Evolutionary conservation across 2,888 invertebrate genomes (phyloP).

Genomic region (Scaptomyza polygonia): DNA sequence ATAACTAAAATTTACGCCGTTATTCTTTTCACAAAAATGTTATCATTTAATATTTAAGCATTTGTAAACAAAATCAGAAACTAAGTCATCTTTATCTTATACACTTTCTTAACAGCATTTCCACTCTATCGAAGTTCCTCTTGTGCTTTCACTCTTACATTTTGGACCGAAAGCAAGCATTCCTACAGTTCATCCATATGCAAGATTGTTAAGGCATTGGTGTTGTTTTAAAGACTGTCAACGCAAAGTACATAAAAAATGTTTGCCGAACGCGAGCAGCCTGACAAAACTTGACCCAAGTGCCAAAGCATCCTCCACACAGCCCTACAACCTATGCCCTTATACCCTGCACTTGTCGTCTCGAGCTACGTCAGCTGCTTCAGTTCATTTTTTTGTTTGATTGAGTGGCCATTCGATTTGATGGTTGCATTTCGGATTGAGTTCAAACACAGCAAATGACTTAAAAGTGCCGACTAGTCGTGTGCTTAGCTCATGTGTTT

Average conservation of each 20-base stretch:
- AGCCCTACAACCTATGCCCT: background rate
- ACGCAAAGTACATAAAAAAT: slow-evolving; percentile 25
- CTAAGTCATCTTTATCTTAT: background rate
- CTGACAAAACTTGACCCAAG: slow-evolving; percentile 37
- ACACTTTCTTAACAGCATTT: background rate
- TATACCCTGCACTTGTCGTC: background rate
- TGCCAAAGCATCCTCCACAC: background rate
- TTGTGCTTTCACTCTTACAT: background rate
- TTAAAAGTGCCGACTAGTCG: slow-evolving; percentile 76
- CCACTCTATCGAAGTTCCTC: background rate
- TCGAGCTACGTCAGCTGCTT: slow-evolving; percentile 35
- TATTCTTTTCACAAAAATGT: too few relatives aligned
- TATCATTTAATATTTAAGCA: too few relatives aligned
- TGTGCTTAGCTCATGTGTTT: slow-evolving; percentile 62
- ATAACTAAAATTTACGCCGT: too few relatives aligned
- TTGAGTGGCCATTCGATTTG: slow-evolving; percentile 67
- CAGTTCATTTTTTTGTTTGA: slow-evolving; percentile 59
- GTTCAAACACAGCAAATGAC: slow-evolving; percentile 76
- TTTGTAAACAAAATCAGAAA: background rate
- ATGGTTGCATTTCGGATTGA: slow-evolving; percentile 73
- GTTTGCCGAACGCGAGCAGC: slow-evolving; percentile 63
- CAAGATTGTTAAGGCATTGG: slow-evolving; percentile 38
- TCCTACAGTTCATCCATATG: slow-evolving; percentile 27
- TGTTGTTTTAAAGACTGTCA: slow-evolving; percentile 26
- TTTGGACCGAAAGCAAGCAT: background rate